Conservation (phyloP, 2,797 vertebrate species). For the Hydrophis major region DNA sequence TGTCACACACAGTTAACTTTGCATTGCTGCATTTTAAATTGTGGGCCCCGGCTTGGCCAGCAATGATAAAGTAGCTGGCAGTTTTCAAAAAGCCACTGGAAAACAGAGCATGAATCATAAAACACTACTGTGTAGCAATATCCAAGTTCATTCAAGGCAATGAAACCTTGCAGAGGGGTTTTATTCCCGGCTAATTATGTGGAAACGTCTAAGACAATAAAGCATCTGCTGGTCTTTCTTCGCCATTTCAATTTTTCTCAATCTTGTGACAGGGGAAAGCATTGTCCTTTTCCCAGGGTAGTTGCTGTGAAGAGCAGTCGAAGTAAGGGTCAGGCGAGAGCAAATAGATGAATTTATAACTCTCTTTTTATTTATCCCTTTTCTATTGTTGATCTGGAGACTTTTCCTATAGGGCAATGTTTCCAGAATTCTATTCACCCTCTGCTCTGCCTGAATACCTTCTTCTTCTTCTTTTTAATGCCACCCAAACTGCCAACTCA, state of each 20-base stretch:
- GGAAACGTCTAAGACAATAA: conserved; percentile 98
- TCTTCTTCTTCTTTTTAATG: conserved; percentile 60
- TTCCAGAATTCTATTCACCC: conserved; percentile 83
- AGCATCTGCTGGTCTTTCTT: conserved; percentile 98
- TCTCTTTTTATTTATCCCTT: conserved; percentile 88
- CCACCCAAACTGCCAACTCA: conserved; percentile 82
- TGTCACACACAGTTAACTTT: conserved; percentile 97
- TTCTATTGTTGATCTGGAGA: conserved; percentile 80
- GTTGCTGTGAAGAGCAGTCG: conserved; percentile 79
- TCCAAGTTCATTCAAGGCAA: conserved; percentile 96
- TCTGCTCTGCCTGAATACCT: conserved; percentile 73
- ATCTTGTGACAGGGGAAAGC: conserved; percentile 95
- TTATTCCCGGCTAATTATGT: conserved; percentile 99
- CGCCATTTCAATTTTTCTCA: conserved; percentile 88
- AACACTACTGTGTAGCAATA: conserved; percentile 87
- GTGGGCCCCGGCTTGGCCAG: conserved; percentile 73
- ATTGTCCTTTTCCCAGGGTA: conserved; percentile 87
- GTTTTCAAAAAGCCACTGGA: conserved; percentile 79
- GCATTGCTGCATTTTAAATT: conserved; percentile 84
- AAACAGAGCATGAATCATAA: conserved; percentile 85
- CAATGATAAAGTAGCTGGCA: conserved; percentile 84
- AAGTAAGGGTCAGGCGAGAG: conserved; percentile 92
- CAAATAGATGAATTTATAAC: conserved; percentile 99
- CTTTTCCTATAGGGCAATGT: conserved; percentile 76
- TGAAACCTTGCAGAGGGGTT: conserved; percentile 88